A percentile compares a stretch with the other conserved stretches of the same genome.
phyloP scores from a whole-genome alignment of 53 echinoderm and acorn worm species.

The Holothuria leucospilota region DNA sequence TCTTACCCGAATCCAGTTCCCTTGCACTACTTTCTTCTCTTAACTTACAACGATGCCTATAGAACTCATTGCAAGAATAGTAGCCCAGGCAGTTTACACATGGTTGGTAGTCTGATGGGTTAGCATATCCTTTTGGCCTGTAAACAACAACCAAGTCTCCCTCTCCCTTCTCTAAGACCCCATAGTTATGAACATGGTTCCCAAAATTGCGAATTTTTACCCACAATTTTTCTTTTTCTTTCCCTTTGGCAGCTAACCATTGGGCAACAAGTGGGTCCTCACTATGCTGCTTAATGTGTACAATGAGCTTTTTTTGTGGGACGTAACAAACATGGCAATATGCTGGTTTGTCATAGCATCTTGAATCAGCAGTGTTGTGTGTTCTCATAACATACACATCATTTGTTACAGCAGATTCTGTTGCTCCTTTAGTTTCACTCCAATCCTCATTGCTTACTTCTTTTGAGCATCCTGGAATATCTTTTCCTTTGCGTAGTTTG shows the following conservation, averaged over 20 bases:
- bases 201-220: conserved; percentile 58
- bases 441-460: too few relatives aligned
- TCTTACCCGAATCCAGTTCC: not conserved
- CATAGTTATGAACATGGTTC: conserved; percentile 57
- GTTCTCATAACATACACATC: too few relatives aligned
- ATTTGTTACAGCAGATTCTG: too few relatives aligned
- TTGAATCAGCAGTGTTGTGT: too few relatives aligned
- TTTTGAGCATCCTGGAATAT: too few relatives aligned
- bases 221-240: conserved; percentile 36
- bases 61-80: conserved; percentile 52
- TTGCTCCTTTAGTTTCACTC: too few relatives aligned
- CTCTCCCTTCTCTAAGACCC: conserved; percentile 56
- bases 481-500: too few relatives aligned
- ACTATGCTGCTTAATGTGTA: conserved; percentile 31
- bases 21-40: not conserved
- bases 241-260: conserved; percentile 40
- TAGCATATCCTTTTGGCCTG: conserved; percentile 49
- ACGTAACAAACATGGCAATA: conserved; percentile 42
- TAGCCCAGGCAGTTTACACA: conserved; percentile 65
- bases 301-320: conserved; percentile 38
- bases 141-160: conserved; percentile 58
- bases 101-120: conserved; percentile 45
- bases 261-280: conserved; percentile 32
- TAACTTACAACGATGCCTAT: conserved; percentile 50
- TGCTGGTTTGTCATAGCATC: conserved; percentile 41